These are phyloP conservation scores for Cabera pusaria DNA, from an alignment of 2,888 invertebrate genomes.

Conservation along the genomic window DNA sequence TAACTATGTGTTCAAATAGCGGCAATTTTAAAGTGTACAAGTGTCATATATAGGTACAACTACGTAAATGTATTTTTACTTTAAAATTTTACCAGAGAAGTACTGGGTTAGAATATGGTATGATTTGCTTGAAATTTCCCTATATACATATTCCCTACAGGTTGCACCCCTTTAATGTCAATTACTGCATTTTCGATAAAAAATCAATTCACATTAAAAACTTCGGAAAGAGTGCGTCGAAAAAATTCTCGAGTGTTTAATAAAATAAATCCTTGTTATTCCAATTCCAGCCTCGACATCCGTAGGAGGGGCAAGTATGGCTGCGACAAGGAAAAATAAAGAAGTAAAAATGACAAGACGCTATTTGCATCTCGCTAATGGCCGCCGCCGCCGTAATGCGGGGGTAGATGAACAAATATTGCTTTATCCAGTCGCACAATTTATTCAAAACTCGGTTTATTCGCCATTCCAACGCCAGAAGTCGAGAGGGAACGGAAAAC, in stretches of 20 bases:
- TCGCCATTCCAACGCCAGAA: constrained; percentile 70
- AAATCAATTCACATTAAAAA: too few species aligned
- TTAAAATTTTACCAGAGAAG: too few species aligned
- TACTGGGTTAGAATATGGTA: too few species aligned
- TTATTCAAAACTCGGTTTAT: constrained; percentile 79
- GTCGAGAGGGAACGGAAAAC: constrained; percentile 68
- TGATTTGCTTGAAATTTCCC: too few species aligned
- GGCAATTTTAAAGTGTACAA: too few species aligned
- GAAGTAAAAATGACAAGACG: constrained; percentile 82
- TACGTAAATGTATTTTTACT: too few species aligned
- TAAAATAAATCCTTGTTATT: constrained; percentile 41
- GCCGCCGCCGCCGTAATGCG: constrained; percentile 75
- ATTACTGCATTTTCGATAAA: too few species aligned
- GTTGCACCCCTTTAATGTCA: too few species aligned
- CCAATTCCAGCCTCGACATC: constrained; percentile 40
- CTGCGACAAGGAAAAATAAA: constrained; percentile 72
- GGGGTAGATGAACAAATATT: constrained; percentile 83
- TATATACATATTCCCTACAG: too few species aligned
- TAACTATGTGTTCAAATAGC: too few species aligned
- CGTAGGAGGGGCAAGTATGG: constrained; percentile 36
- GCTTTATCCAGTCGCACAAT: constrained; percentile 81
- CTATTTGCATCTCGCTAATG: constrained; percentile 83
- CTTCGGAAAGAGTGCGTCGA: too few species aligned
- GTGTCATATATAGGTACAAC: too few species aligned
- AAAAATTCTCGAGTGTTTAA: constrained; percentile 37